Evolutionary conservation across 2,888 invertebrate genomes (phyloP), one percentile per base, ranked within the genome.

Genomic region (Ichneumoninae sp.): DNA sequence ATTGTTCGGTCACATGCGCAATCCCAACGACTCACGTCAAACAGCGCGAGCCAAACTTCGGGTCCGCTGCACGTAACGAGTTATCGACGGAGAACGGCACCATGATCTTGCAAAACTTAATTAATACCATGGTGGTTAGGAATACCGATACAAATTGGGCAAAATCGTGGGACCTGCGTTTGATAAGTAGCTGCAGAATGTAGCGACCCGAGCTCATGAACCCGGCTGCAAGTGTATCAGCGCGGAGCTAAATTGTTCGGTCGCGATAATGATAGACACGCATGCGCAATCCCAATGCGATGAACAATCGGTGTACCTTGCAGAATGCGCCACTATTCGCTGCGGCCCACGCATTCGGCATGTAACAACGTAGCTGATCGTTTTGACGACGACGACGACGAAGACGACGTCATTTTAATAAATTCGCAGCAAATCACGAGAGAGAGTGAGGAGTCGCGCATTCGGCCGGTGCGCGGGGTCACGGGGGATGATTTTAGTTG

Each of bases 401-500:
- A 40, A 10, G 40, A 88, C 87, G 87, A 89, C 90, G 90, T 91
- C 89, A 91, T 92, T 92, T 92, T 92, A 93, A 93, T 93, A 92
- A 93, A 92, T 92, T 92, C 89, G 91, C 91, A 91, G 92, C 91
- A 92, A 93, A 93, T 93, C 92, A 92, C 88, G 88, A 77, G 84
- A 65, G 85, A 40, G 57, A 74, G 47, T 47, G 66, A 71, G 73
- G 74, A 44, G 76, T 70, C 79, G 81, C 79, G 44, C 36, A 7
- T 36, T 13, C 65, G 26, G 63, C 30, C 63, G 66, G 63, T 71
- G 85, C 80, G 85, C 82, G 81, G 86, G 87, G 89, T 89, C 89
- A 90, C 89, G 90, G 89, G 90, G 91, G 90, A 91, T 90, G 93
- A 93, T 93, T 93, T 93, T 93, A 93, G 93, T 93, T 93, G 93